These are phyloP conservation scores for Chinchilla lanigera DNA, from an alignment of 2,113 vertebrate genomes.

Conservation along the genomic window DNA sequence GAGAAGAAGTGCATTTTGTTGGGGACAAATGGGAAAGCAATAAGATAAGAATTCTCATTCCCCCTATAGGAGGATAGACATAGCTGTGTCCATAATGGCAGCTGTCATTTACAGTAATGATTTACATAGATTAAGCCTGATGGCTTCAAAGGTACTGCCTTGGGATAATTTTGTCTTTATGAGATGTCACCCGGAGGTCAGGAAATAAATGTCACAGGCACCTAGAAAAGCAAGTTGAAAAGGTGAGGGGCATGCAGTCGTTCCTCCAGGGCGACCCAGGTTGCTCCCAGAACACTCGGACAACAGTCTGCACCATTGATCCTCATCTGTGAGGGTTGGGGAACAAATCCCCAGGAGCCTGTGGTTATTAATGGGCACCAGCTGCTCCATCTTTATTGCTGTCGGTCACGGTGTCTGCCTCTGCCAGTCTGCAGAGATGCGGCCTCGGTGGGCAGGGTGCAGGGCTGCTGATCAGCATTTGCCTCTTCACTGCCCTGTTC, in stretches of 20 bases:
- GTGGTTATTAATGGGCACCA: constrained; percentile 63
- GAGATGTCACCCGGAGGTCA: constrained; percentile 76
- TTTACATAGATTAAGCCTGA: constrained; percentile 56
- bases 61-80: background rate
- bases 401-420: constrained; percentile 47
- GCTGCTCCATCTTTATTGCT: constrained; percentile 72
- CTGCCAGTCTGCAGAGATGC: background rate
- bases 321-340: background rate
- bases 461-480: rapidly evolving
- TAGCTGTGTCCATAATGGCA: rapidly evolving
- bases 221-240: constrained; percentile 59
- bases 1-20: background rate
- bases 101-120: constrained; percentile 39
- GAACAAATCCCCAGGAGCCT: constrained; percentile 9
- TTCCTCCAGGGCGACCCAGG: constrained; percentile 2
- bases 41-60: too few species aligned
- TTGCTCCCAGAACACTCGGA: background rate
- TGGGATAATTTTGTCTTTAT: constrained; percentile 69
- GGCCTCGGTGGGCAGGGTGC: background rate
- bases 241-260: constrained; percentile 47
- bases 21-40: background rate
- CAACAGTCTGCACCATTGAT: background rate
- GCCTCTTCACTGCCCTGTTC: background rate
- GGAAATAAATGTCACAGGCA: constrained; percentile 72
- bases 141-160: background rate